Conservation (phyloP, 2,113 vertebrate genomes). For the Hyperopisus bebe region DNA sequence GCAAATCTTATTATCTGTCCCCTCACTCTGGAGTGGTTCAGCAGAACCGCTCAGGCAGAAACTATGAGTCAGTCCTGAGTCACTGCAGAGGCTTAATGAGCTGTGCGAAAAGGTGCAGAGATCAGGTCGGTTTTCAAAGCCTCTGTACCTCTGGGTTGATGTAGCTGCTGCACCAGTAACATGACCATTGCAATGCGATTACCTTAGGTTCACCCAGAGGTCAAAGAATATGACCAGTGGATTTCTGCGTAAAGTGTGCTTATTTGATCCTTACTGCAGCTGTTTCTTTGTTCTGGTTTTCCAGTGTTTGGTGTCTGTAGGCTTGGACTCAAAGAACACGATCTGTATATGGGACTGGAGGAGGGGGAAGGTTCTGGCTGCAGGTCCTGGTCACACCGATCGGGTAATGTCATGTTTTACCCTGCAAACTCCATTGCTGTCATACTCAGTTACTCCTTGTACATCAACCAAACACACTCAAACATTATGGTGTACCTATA, state of each 20-base stretch:
- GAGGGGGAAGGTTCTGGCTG: slow-evolving; percentile 85
- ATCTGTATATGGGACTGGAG: slow-evolving; percentile 99
- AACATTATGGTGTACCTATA: background rate
- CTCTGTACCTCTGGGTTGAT: background rate
- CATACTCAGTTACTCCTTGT: background rate
- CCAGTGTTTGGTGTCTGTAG: slow-evolving; percentile 95
- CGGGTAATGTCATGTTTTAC: slow-evolving; percentile 65
- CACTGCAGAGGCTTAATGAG: background rate
- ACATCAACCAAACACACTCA: background rate
- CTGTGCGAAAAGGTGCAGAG: background rate
- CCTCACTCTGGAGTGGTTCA: slow-evolving; percentile 15
- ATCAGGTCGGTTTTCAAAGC: background rate
- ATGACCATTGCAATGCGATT: background rate
- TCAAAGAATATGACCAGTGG: background rate
- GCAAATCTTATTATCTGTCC: slow-evolving; percentile 14
- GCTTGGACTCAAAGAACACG: slow-evolving; percentile 96
- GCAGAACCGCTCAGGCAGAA: background rate
- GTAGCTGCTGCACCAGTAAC: background rate
- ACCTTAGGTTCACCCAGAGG: background rate
- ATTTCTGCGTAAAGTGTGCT: background rate
- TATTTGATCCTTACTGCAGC: background rate
- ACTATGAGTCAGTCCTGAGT: slow-evolving; percentile 8
- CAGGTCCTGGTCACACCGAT: slow-evolving; percentile 93
- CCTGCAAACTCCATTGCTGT: background rate
- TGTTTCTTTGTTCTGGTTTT: slow-evolving; percentile 24